Percentiles rank a stretch among this genome's conserved stretches.
Evolutionary conservation across 2,797 vertebrate species (phyloP).

Genomic region (Neostethus bicornis): DNA sequence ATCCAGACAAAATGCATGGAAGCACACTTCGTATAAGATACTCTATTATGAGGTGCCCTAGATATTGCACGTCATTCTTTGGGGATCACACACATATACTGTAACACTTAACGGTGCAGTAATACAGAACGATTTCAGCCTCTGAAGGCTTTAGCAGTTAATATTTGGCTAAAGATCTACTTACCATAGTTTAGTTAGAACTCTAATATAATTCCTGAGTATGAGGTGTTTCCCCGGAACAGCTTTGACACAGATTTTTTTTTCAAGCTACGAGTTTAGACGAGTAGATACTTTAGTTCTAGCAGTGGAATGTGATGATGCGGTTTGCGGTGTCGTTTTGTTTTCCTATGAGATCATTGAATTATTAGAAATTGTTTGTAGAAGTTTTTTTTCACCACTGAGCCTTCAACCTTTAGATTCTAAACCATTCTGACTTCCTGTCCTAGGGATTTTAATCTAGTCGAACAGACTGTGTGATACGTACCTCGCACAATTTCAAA

Average conservation of each 20-base stretch:
- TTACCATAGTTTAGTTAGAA: conserved; percentile 17
- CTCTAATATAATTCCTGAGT: not conserved
- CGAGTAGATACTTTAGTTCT: not conserved
- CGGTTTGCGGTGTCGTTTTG: not conserved
- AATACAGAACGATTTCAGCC: not conserved
- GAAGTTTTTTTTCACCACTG: not conserved
- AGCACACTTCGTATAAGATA: not conserved
- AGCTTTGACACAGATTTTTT: not conserved
- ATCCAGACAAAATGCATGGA: not conserved
- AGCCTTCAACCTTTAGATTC: not conserved
- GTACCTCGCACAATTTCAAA: not conserved
- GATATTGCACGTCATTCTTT: not conserved
- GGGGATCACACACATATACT: not conserved
- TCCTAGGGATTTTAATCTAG: not conserved
- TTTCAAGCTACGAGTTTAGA: not conserved
- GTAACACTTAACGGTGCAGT: not conserved
- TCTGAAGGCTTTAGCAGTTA: not conserved
- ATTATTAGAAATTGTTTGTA: not conserved
- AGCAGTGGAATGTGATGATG: too few species aligned
- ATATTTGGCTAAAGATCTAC: not conserved
- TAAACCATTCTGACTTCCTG: not conserved
- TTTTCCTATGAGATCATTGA: not conserved
- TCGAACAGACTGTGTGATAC: not conserved
- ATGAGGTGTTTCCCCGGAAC: not conserved
- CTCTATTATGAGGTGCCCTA: not conserved